These are phyloP conservation scores for Acanthosepion lycidas DNA, from an alignment of 2,888 invertebrate species.

Conservation along the genomic window DNA sequence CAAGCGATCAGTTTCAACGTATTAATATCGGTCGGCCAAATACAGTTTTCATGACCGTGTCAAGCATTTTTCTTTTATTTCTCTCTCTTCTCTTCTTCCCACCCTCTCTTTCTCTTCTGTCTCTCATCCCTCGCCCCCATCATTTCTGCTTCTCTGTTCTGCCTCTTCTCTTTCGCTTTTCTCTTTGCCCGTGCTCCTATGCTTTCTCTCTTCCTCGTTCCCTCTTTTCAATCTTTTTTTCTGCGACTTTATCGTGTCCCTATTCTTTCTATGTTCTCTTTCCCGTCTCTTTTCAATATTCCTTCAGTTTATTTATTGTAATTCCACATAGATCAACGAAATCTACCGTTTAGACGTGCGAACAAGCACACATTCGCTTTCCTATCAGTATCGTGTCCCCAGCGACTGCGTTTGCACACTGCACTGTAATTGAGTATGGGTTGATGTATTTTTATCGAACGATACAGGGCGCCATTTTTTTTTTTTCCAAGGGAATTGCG, in stretches of 20 bases:
- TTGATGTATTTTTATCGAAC: constrained; percentile 20
- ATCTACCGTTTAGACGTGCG: not conserved
- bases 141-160: not conserved
- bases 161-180: no score
- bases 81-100: not conserved
- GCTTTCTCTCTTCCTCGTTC: not conserved
- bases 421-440: not conserved
- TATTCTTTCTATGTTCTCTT: not conserved
- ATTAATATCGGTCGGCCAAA: not conserved
- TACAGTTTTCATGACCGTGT: no score
- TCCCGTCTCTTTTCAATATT: not conserved
- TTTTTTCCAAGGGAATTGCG: not conserved
- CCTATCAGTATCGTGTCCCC: constrained; percentile 33
- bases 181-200: no score
- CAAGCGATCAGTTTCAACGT: not conserved
- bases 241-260: not conserved
- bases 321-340: not conserved
- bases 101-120: not conserved
- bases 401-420: not conserved
- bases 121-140: not conserved
- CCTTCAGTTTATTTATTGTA: not conserved
- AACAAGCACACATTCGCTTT: not conserved
- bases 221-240: not conserved
- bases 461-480: not conserved
- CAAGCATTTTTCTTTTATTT: no score